These are phyloP conservation scores for Muntiacus reevesi DNA, from an alignment of 2,113 vertebrate species.

Conservation along the genomic window DNA sequence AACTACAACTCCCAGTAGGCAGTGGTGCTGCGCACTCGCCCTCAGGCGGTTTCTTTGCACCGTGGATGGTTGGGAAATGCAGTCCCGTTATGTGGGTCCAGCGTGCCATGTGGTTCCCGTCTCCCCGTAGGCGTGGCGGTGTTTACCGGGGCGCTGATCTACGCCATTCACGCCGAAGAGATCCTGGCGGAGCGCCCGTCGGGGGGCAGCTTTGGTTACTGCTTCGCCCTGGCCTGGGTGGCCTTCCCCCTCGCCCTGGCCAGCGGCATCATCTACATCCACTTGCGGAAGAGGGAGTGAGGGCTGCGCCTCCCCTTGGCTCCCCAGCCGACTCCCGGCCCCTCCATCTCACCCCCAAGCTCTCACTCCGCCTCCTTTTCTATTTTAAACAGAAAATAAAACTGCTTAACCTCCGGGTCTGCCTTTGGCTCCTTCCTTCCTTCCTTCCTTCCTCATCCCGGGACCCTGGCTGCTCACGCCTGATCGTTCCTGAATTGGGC, in stretches of 20 bases:
- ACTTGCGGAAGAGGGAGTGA: slow-evolving; percentile 88
- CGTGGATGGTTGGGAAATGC: background rate
- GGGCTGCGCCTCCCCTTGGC: accelerated
- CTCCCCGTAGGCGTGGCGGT: slow-evolving; percentile 80
- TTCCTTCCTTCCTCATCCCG: background rate
- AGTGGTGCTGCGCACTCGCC: background rate
- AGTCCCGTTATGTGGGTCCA: background rate
- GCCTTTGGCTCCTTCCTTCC: background rate
- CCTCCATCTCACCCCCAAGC: background rate
- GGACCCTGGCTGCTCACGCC: background rate
- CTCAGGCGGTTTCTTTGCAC: background rate
- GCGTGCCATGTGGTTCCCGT: background rate
- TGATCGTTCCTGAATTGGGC: background rate
- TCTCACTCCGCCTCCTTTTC: background rate
- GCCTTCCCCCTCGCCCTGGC: slow-evolving; percentile 87
- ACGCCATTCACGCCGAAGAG: slow-evolving; percentile 83
- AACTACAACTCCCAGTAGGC: background rate
- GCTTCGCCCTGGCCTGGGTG: slow-evolving; percentile 89
- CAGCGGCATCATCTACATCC: slow-evolving; percentile 87
- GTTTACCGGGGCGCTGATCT: slow-evolving; percentile 88
- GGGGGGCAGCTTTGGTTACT: slow-evolving; percentile 87
- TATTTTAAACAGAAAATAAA: slow-evolving; percentile 45
- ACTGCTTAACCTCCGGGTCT: background rate
- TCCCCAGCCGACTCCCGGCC: accelerated
- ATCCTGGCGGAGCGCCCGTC: slow-evolving; percentile 77